Base-by-base conservation (phyloP, 2,888 invertebrate genomes). In the Athalia rosae region DNA sequence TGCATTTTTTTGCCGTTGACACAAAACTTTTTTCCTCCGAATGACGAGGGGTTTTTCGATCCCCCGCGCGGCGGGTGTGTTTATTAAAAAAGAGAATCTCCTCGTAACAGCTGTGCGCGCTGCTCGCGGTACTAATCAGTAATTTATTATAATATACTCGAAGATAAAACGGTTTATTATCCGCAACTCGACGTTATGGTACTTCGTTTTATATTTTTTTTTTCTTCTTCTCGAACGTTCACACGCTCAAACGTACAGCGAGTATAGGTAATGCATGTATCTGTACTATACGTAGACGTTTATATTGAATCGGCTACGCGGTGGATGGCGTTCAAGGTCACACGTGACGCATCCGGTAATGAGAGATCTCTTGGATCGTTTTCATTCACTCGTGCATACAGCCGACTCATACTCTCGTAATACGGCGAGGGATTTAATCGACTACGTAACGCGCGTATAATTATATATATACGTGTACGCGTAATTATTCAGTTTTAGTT, bases 151-250 rank as follows among this genome's bases (percentile, higher is more conserved):
- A 28, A 28, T 28, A 2, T 28, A 28, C 28, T 28, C 2, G 28
- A 28, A 28, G 28, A 28, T 28, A 28, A 28, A 28, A 28, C 28
- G 28, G 28, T 28, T 28, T 28, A 28, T 28, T 28, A 28, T 50
- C 50, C 50, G 7, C 4, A 7, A 9, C 53, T 53, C 53, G 9
- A 7, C 53, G 6, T 7, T 53, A 9, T 7, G 11, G 9, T 53
- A 9, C n/a, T n/a, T 7, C 53, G 9, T 77, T 79, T 79, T 80
- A 79, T 79, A 79, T 78, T 79, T 78, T 77, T 76, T 74, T 78
- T 77, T 66, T 53, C n/a, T 50, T 28, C 28, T 28, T 1, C 28
- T 28, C 28, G 2, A 28, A 28, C 28, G 28, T 28, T 28, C 2
- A 28, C 28, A 11, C 28, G 28, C 28, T 28, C 2, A 2, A 28